These are phyloP conservation scores for Notarius quadriscutis DNA, from an alignment of 2,113 vertebrate species.

Conservation along the genomic window DNA sequence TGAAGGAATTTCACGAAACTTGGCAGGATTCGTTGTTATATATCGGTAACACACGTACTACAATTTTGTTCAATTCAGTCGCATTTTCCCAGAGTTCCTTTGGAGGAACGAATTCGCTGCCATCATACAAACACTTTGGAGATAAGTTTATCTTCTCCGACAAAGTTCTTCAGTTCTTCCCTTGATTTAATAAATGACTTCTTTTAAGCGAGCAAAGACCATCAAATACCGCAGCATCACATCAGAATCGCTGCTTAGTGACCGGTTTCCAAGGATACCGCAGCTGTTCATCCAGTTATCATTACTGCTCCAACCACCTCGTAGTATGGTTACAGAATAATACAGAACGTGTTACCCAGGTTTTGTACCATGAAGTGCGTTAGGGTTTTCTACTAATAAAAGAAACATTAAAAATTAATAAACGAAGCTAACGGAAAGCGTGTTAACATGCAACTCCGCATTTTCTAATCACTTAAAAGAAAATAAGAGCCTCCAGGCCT, in stretches of 20 bases:
- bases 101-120: too few species aligned
- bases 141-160: background rate
- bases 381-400: background rate
- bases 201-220: background rate
- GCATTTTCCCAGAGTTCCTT: too few species aligned
- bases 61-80: too few species aligned
- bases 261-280: background rate
- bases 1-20: too few species aligned
- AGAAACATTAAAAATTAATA: conserved; percentile 13
- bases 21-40: too few species aligned
- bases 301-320: too few species aligned
- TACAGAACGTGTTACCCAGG: background rate
- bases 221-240: background rate
- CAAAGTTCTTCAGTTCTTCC: background rate
- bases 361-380: background rate
- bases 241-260: background rate
- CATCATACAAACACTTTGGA: background rate
- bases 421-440: background rate
- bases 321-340: background rate
- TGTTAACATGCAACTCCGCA: background rate
- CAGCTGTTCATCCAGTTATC: background rate
- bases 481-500: conserved; percentile 13
- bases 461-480: conserved; percentile 36
- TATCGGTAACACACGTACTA: too few species aligned
- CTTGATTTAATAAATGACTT: background rate